Evolutionary conservation across 2,888 invertebrate species (phyloP).

Genomic region (Hedychridium roseum): DNA sequence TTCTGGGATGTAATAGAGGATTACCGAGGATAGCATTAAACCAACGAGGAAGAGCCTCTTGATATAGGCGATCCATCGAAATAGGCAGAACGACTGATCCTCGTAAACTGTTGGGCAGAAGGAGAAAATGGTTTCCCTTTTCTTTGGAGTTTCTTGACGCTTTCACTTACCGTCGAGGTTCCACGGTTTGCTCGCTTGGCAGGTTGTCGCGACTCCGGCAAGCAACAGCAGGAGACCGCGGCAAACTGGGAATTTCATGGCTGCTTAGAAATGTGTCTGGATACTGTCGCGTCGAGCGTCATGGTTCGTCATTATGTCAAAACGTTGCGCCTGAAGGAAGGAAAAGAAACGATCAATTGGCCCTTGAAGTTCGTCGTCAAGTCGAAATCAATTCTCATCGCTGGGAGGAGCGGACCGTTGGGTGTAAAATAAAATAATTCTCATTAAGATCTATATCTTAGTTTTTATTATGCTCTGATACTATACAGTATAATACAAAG

Average conservation of each 20-base stretch:
- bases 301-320: conserved; percentile 15
- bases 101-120: conserved; percentile 20
- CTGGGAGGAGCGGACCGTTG: no score
- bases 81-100: conserved; percentile 23
- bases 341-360: no score
- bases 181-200: conserved; percentile 27
- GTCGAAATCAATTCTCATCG: no score
- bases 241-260: conserved; percentile 32
- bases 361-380: no score
- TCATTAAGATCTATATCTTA: conserved; percentile 54
- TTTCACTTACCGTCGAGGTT: conserved; percentile 33
- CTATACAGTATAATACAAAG: conserved; percentile 62
- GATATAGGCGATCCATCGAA: conserved; percentile 42
- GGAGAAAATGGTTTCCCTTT: background rate
- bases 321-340: no score
- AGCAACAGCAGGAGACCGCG: conserved; percentile 9
- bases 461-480: conserved; percentile 56
- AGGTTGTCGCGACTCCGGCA: conserved; percentile 22
- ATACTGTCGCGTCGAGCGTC: conserved; percentile 3
- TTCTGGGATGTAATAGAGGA: conserved; percentile 52
- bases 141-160: background rate
- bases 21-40: conserved; percentile 35
- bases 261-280: background rate
- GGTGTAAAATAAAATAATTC: no score
- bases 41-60: conserved; percentile 39